Base-by-base conservation (phyloP, 2,888 invertebrate genomes). In the Dryococelus australis region DNA sequence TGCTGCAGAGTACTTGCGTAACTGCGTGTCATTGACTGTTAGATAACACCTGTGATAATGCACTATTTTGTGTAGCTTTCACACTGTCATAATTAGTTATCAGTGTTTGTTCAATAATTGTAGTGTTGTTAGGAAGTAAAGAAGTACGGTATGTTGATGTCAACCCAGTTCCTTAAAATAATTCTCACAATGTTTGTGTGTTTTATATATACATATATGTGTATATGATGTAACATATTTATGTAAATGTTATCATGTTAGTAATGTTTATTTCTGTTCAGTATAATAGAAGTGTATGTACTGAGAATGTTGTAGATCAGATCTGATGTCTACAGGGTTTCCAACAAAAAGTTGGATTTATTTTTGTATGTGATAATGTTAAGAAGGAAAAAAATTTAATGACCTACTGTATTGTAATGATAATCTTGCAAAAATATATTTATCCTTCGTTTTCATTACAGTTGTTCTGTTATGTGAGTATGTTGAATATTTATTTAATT, bases 361-460 rank as follows among this genome's bases (percentile, higher is more conserved):
- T 65, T 65, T 65, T 65, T 65, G 65, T 65, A 65, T 65, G 65
- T 65, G 65, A 65, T 65, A 65, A 65, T 65, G n/a, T 65, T 65
- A 65, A 65, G n/a, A 65, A n/a, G 65, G 65, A 20, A 65, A 65
- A 65, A 24, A 24, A 12, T 65, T 24, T 65, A n/a, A 16, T 8
- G n/a, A 65, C n/a, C 51, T 20, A 51, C 47, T 47, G 47, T 47
- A 6, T 8, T 47, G 16, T n/a, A 65, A 65, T 65, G 10, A 65
- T 65, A 16, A 0, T 65, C 10, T 65, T 65, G 20, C 16, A n/a
- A 65, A 65, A 47, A 47, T 47, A 47, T 47, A 47, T 47, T 10
- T 47, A 10, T 47, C 10, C 16, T 47, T 3, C 2, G 10, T 10
- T 47, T 47, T 47, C 16, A 47, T 47, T 47, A 47, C 47, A 47